Evolutionary conservation across 2,797 vertebrate species (phyloP).

Genomic region (Mus minutoides): DNA sequence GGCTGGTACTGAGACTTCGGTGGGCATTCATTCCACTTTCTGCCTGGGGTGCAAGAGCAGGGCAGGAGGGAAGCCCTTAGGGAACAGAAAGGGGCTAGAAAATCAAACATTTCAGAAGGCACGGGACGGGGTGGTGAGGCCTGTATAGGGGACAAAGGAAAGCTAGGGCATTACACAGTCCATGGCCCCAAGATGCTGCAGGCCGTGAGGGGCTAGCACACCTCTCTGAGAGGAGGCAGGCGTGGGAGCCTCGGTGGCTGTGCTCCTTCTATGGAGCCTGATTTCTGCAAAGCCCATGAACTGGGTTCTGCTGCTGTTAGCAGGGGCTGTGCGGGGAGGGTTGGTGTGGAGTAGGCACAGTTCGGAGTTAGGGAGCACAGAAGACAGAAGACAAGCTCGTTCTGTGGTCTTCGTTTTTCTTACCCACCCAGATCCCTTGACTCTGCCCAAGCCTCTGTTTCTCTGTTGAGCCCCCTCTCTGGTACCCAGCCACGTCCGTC

Average conservation of each 20-base stretch:
- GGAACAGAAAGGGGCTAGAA: background rate
- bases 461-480: conserved; percentile 48
- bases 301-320: background rate
- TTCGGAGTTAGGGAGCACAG: rapidly evolving
- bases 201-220: background rate
- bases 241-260: background rate
- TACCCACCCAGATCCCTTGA: background rate
- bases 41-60: rapidly evolving
- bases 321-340: rapidly evolving
- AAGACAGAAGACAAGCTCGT: background rate
- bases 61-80: background rate
- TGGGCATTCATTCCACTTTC: background rate
- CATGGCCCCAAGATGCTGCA: background rate
- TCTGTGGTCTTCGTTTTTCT: background rate
- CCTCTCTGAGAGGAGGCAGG: background rate
- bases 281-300: background rate
- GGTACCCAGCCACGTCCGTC: conserved; percentile 63
- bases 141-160: background rate
- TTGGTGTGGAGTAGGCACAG: background rate
- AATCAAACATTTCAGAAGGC: background rate
- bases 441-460: conserved; percentile 28
- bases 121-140: background rate
- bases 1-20: background rate
- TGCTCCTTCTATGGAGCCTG: background rate
- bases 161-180: background rate